Evolutionary conservation across 2,797 vertebrate species (phyloP), one percentile per base, ranked within the genome.

Genomic region (Bufotes viridis): DNA sequence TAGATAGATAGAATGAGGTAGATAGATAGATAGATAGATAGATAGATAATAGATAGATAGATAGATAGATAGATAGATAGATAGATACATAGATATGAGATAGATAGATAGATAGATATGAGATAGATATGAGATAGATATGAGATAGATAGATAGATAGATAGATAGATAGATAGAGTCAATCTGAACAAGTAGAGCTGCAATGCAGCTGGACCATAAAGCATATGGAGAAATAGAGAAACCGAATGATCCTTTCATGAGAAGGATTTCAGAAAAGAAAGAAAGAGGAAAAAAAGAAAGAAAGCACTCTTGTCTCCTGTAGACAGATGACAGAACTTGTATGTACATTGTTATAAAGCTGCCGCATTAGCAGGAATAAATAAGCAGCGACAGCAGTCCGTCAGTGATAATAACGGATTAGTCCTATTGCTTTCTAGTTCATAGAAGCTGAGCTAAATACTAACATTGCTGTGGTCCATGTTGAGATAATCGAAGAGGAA

Each of bases 401-500:
- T 88, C 61, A 79, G 63, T 49, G 63, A 79, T 88, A 84, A 80
- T 58, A n/a, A 74, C 20, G 76, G 87, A 88, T 88, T 84, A 88
- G 75, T 74, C 58, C 42, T 60, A 82, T 87, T 72, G 29, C 72
- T 84, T 75, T 83, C 26, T n/a, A 65, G 65, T 53, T 84, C 75
- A 34, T 24, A 18, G 76, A 57, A 22, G 76, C 82, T 84, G 87
- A 70, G 82, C 70, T 80, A 84, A 81, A 80, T 74, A 58, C 76
- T 69, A 53, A 49, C 75, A 80, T 84, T 84, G 82, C 65, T 82
- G 78, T 22, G 74, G 87, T 80, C 87, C 65, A 67, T 79, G 65
- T 80, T 60, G 87, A 84, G 82, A 88, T 84, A 80, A 88, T 88
- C 78, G 63, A 84, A 88, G 55, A 82, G 63, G 55, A 84, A 83